These are phyloP conservation scores for Columba guinea DNA, from an alignment of 2,797 vertebrate genomes.

Conservation along the genomic window DNA sequence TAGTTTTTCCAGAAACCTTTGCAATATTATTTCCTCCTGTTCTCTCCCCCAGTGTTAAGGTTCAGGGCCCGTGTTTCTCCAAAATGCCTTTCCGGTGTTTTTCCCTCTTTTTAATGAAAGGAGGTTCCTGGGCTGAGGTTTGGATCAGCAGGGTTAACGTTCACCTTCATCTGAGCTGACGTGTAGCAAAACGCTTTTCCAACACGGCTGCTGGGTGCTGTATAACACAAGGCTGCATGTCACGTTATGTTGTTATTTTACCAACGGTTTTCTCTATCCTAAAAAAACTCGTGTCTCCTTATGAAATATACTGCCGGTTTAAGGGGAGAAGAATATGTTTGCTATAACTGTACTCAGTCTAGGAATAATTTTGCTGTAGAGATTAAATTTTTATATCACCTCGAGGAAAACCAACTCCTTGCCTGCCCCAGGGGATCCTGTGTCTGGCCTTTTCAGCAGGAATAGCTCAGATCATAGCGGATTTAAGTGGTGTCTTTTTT, in stretches of 20 bases:
- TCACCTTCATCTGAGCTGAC: neutral
- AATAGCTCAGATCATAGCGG: neutral
- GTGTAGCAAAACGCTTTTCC: neutral
- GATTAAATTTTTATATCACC: constrained; percentile 46
- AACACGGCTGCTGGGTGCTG: neutral
- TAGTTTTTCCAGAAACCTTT: neutral
- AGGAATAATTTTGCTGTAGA: constrained; percentile 42
- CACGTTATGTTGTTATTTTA: neutral
- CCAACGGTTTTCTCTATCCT: neutral
- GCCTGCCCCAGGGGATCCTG: neutral
- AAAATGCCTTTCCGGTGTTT: neutral
- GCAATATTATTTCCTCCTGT: neutral
- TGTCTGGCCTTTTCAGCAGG: neutral
- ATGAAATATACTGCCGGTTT: neutral
- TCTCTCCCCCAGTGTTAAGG: neutral
- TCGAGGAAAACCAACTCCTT: neutral
- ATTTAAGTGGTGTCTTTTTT: neutral
- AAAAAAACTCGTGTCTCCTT: neutral
- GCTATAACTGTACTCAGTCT: neutral
- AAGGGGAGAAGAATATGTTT: constrained; percentile 28
- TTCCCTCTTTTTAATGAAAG: neutral
- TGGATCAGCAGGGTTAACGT: neutral
- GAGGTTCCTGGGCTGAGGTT: neutral
- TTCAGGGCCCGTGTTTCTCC: neutral
- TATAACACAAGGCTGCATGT: neutral